phyloP scores from a whole-genome alignment of 2,113 vertebrate genomes.

The Podocnemis expansa region DNA sequence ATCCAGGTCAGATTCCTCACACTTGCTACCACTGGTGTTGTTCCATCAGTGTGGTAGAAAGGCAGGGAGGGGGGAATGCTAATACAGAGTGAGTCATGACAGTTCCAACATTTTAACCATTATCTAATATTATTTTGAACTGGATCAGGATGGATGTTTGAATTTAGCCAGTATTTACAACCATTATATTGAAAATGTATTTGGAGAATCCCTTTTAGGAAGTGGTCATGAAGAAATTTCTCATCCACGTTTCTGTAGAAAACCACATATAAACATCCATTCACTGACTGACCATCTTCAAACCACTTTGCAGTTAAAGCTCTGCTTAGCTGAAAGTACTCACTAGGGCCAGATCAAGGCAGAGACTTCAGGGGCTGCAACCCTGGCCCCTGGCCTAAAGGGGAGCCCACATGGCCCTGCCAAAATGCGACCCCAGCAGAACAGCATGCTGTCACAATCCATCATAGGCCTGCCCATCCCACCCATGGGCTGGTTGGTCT shows the following conservation, averaged over 20 bases:
- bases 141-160: not conserved
- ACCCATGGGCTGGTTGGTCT: too few species aligned
- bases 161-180: not conserved
- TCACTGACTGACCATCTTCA: not conserved
- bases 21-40: not conserved
- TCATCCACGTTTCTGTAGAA: constrained; percentile 19
- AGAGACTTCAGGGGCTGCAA: too few species aligned
- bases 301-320: constrained; percentile 46
- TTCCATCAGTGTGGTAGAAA: not conserved
- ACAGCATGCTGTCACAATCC: too few species aligned
- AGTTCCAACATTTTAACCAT: not conserved
- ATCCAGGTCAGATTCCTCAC: not conserved
- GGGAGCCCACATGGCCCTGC: too few species aligned
- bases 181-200: not conserved
- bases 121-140: not conserved
- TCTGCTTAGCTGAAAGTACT: constrained; percentile 45
- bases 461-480: too few species aligned
- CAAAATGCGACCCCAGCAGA: too few species aligned
- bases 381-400: too few species aligned
- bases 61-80: not conserved
- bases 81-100: not conserved
- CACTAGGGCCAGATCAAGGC: not conserved
- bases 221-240: constrained; percentile 19
- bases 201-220: constrained; percentile 6
- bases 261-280: constrained; percentile 33